These are phyloP conservation scores for Poeciliopsis infans DNA, from an alignment of 2,797 vertebrate genomes.

Conservation along the genomic window DNA sequence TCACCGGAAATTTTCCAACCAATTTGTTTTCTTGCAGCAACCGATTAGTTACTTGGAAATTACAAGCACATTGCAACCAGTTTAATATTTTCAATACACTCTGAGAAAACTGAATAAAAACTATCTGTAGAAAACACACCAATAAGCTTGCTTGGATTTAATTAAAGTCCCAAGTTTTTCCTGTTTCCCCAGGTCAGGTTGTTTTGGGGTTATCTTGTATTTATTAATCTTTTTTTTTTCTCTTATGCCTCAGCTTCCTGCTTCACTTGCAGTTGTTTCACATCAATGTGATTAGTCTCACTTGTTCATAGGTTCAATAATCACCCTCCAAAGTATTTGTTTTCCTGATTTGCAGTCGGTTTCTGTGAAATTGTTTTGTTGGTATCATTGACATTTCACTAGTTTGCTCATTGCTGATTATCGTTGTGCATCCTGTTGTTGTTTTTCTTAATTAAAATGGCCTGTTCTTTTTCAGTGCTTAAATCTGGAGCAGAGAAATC, in stretches of 20 bases:
- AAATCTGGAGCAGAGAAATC: no score
- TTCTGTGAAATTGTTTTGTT: neutral
- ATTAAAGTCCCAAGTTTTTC: no score
- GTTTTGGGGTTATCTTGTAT: no score
- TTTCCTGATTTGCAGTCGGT: neutral
- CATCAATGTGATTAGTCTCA: neutral
- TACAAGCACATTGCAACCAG: neutral
- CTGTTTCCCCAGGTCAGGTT: no score
- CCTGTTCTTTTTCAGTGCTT: no score
- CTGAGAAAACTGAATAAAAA: no score
- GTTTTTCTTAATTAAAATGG: no score
- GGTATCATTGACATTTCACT: neutral
- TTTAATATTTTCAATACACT: neutral
- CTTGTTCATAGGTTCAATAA: neutral
- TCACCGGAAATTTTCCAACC: neutral
- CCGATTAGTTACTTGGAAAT: neutral
- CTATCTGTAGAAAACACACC: neutral
- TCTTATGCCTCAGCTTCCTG: no score
- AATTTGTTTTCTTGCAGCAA: neutral
- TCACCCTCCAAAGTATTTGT: neutral
- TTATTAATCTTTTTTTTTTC: no score
- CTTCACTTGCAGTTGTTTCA: neutral
- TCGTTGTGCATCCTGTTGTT: neutral
- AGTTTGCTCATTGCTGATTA: neutral
- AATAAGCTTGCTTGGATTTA: neutral